These are phyloP conservation scores for Plestiodon gilberti DNA, from an alignment of 2,113 vertebrate species.

Conservation along the genomic window DNA sequence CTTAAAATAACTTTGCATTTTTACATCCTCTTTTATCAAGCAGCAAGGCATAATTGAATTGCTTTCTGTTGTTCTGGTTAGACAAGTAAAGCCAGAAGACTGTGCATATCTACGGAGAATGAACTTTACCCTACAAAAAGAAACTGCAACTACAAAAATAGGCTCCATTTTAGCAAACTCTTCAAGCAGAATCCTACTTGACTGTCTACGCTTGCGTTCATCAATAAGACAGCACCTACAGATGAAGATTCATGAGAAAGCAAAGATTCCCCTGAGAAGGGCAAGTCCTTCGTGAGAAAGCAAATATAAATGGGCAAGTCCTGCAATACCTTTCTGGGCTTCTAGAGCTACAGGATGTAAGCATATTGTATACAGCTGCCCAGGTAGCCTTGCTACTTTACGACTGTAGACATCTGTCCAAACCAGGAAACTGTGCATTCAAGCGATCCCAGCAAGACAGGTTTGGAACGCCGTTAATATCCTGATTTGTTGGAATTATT, in stretches of 20 bases:
- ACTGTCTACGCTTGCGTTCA: not conserved
- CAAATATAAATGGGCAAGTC: not conserved
- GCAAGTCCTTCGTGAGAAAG: not conserved
- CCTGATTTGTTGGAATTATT: no score
- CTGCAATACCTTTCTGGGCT: no score
- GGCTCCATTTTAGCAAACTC: not conserved
- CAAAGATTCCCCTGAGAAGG: not conserved
- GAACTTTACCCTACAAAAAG: constrained; percentile 17
- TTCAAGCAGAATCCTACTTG: not conserved
- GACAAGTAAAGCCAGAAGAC: not conserved
- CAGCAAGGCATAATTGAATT: not conserved
- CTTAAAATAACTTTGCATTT: not conserved
- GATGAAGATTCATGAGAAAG: no score
- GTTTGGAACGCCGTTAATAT: no score
- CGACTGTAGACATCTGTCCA: no score
- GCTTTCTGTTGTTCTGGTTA: not conserved
- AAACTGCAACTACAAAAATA: constrained; percentile 9
- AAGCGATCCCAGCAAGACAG: no score
- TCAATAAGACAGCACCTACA: not conserved
- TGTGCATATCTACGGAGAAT: not conserved
- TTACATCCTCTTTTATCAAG: not conserved
- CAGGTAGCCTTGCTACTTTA: no score
- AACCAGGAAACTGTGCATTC: no score
- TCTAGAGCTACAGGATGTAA: no score
- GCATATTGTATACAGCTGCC: no score